These are phyloP conservation scores for Galeruca laticollis DNA, from an alignment of 2,888 invertebrate species.

Conservation along the genomic window DNA sequence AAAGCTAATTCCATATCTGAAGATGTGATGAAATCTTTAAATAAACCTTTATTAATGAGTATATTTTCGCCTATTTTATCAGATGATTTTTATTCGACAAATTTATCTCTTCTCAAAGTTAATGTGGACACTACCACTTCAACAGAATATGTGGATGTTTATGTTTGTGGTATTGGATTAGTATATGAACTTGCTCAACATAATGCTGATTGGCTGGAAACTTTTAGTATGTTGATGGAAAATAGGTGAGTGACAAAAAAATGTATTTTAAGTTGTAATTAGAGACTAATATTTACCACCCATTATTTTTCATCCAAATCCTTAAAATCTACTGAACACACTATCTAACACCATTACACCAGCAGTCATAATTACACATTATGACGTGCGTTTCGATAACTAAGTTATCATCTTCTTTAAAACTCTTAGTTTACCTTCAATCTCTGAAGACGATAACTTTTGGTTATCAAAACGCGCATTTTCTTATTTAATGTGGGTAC, in stretches of 20 bases:
- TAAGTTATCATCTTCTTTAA: no score
- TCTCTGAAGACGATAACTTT: no score
- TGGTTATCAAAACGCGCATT: no score
- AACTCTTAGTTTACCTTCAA: no score
- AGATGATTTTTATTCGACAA: constrained; percentile 44
- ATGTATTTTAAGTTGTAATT: no score
- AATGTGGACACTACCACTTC: constrained; percentile 50
- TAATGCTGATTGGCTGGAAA: constrained; percentile 66
- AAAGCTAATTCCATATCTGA: constrained; percentile 46
- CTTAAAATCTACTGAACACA: background rate
- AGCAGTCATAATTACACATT: no score
- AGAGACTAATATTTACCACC: background rate
- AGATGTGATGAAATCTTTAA: constrained; percentile 64
- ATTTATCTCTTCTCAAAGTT: constrained; percentile 42
- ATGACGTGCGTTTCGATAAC: no score
- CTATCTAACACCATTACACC: no score
- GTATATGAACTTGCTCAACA: constrained; percentile 67
- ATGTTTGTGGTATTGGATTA: constrained; percentile 68
- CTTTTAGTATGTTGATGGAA: constrained; percentile 64
- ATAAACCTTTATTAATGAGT: constrained; percentile 62
- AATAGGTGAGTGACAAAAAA: constrained; percentile 57
- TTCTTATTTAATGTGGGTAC: no score
- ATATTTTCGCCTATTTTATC: constrained; percentile 66
- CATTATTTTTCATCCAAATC: constrained; percentile 15
- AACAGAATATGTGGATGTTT: constrained; percentile 66